Base-by-base conservation (phyloP, 2,797 vertebrate genomes). In the Emys orbicularis region DNA sequence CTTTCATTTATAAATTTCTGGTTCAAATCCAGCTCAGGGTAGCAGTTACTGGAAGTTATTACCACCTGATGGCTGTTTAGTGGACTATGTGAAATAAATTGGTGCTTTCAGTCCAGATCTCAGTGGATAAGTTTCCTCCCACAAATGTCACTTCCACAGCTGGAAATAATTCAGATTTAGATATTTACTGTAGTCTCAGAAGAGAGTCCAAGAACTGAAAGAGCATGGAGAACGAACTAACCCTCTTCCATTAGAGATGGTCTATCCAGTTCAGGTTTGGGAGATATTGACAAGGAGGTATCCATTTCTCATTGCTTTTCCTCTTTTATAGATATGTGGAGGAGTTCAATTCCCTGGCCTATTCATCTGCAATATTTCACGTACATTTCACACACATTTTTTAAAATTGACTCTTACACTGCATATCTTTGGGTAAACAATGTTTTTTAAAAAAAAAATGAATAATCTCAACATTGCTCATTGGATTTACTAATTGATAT, bases 31-130 rank as follows among this genome's bases (percentile, higher is more conserved):
- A 21, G 52, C 87, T 85, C 9, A 41, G 56, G 89, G 90, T 0
- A 94, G 83, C 76, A 93, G 47, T 54, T 84, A 91, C 77, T 90
- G 65, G 89, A 88, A 94, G 61, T 65, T 65, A 65, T 65, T 65
- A 65, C 61, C 61, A 65, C 77, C 56, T 57, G 83, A 89, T 91
- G 47, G 84, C 0, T 1, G 49, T 87, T 87, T 59, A 84, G 1
- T 3, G 4, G n/a, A 81, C 86, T 89, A 87, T 44, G 50, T 86
- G 57, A 92, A 95, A 80, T 72, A 65, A 84, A 83, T 81, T 13
- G 56, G 84, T n/a, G 37, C 50, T 31, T 41, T 93, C 83, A 81
- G 77, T 81, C 82, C 87, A 87, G 68, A 61, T 88, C 79, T 61
- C 6, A 2, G 27, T 34, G 15, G 3, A 5, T n/a, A 88, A 72